Evolutionary conservation across 2,797 vertebrate genomes (phyloP).

Genomic region (Trichosurus vulpecula): DNA sequence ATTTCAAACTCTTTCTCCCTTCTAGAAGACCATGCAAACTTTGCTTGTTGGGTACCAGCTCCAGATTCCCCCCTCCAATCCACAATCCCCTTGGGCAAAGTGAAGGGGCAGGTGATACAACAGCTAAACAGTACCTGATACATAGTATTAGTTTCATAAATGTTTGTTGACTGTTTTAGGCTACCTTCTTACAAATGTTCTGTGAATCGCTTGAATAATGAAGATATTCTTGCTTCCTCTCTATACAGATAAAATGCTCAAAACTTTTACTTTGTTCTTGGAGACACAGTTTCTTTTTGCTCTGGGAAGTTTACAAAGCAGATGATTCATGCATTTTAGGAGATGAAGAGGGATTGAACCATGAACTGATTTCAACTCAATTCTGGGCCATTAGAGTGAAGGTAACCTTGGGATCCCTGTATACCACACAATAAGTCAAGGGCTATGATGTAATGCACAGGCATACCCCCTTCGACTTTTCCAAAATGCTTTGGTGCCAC

Average conservation of each 20-base stretch:
- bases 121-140: not conserved
- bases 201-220: not conserved
- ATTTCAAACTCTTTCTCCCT: not conserved
- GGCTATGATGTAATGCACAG: not conserved
- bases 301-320: not conserved
- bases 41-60: not conserved
- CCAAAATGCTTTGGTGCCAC: not conserved
- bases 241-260: not conserved
- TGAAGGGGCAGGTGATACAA: not conserved
- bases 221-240: not conserved
- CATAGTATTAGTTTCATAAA: not conserved
- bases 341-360: not conserved
- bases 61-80: not conserved
- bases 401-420: not conserved
- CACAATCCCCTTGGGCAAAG: not conserved
- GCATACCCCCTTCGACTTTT: not conserved
- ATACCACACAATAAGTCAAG: not conserved
- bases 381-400: not conserved
- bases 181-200: not conserved
- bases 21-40: not conserved
- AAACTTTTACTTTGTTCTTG: not conserved
- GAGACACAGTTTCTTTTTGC: not conserved
- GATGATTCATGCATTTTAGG: not conserved
- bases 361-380: not conserved
- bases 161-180: not conserved